These are phyloP conservation scores for Columba janthina DNA, from an alignment of 2,113 vertebrate species.

Conservation along the genomic window DNA sequence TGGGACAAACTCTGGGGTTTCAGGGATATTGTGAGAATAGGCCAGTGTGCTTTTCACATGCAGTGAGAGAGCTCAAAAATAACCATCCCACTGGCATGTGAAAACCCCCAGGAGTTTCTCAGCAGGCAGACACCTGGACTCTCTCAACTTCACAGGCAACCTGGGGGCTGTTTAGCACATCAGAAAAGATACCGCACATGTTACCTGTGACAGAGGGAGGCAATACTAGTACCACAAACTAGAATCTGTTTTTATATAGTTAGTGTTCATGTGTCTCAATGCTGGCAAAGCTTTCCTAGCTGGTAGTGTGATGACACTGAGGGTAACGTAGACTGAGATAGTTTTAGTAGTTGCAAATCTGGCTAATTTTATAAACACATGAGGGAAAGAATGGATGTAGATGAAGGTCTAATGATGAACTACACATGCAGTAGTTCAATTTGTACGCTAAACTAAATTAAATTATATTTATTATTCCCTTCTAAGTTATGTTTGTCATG, in stretches of 20 bases:
- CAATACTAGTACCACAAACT: background rate
- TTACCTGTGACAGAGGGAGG: background rate
- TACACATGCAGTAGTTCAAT: background rate
- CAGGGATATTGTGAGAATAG: background rate
- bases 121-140: background rate
- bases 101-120: background rate
- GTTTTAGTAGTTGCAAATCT: background rate
- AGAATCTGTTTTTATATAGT: background rate
- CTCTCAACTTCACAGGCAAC: background rate
- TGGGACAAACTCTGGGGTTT: background rate
- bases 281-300: background rate
- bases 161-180: background rate
- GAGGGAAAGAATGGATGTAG: background rate
- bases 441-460: background rate
- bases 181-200: background rate
- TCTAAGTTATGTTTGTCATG: background rate
- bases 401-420: background rate
- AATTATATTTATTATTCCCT: background rate
- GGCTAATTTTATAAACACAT: background rate
- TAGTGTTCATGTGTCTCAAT: background rate
- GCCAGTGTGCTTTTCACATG: background rate
- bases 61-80: background rate
- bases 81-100: background rate
- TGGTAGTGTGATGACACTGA: background rate
- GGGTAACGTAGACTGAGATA: background rate